These are phyloP conservation scores for Phalanger gymnotis DNA, from an alignment of 2,797 vertebrate genomes.

Conservation along the genomic window DNA sequence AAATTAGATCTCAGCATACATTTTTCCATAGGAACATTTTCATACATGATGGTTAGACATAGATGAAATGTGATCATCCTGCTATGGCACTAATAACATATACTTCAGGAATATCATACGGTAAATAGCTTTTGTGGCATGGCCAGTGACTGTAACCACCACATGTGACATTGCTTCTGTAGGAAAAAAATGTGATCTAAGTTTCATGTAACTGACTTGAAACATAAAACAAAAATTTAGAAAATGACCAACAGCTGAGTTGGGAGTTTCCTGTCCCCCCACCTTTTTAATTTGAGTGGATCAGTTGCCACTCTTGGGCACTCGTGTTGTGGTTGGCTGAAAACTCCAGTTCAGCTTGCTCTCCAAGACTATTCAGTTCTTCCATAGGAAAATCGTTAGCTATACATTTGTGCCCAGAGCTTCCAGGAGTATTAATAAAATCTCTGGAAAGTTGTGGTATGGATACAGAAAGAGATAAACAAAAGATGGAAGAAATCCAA, in stretches of 20 bases:
- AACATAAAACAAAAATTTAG: slow-evolving; percentile 28
- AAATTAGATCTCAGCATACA: not conserved
- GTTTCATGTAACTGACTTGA: not conserved
- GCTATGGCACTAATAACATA: not conserved
- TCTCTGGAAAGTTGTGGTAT: slow-evolving; percentile 53
- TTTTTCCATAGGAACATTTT: slow-evolving; percentile 7
- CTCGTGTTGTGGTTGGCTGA: slow-evolving; percentile 37
- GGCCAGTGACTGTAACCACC: not conserved
- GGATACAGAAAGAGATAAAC: slow-evolving; percentile 44
- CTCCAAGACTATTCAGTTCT: slow-evolving; percentile 56
- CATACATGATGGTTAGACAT: not conserved
- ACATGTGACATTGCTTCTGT: not conserved
- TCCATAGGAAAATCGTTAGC: slow-evolving; percentile 67
- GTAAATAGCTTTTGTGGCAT: slow-evolving; percentile 6
- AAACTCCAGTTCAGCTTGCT: slow-evolving; percentile 47
- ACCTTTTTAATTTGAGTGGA: not conserved
- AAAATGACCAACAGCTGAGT: not conserved
- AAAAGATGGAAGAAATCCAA: slow-evolving; percentile 58
- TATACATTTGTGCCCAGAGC: slow-evolving; percentile 44
- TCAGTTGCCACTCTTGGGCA: not conserved
- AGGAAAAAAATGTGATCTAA: not conserved
- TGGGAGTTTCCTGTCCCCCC: slow-evolving; percentile 17
- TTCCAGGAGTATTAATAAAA: slow-evolving; percentile 62
- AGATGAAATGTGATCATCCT: not conserved
- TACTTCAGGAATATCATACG: not conserved